Conservation (phyloP, 2,888 invertebrate genomes). For the Drosophila mercatorum region DNA sequence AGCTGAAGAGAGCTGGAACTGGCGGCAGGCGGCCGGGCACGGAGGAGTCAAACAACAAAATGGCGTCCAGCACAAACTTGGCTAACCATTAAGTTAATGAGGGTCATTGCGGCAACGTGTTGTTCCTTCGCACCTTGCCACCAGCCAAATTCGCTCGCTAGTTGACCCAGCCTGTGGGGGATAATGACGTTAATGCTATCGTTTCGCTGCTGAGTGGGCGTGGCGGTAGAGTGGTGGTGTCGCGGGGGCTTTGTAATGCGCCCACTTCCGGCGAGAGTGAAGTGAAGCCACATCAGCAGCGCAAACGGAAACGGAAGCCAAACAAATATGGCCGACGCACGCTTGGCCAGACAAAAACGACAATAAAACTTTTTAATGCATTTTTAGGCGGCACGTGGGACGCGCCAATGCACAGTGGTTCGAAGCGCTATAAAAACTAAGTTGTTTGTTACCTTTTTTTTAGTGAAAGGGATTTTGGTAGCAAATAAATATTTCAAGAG, state of each 20-base stretch:
- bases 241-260: conserved; percentile 56
- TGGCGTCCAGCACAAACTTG: conserved; percentile 44
- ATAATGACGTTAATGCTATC: conserved; percentile 58
- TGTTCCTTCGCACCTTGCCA: conserved; percentile 69
- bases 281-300: conserved; percentile 22
- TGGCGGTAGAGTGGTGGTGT: neutral
- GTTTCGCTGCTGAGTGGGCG: conserved; percentile 1
- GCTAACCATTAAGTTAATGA: conserved; percentile 76
- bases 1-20: neutral
- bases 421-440: conserved; percentile 4
- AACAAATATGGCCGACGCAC: conserved; percentile 72
- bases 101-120: conserved; percentile 73
- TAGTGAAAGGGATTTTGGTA: neutral
- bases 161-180: conserved; percentile 40
- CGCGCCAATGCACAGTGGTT: conserved; percentile 44
- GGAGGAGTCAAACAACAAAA: conserved; percentile 32
- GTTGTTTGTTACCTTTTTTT: neutral
- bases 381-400: conserved; percentile 53
- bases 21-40: neutral
- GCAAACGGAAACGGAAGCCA: conserved; percentile 71
- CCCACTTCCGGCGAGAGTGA: conserved; percentile 57
- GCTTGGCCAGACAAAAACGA: conserved; percentile 46
- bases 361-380: conserved; percentile 73
- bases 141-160: conserved; percentile 26
- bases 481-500: too few species aligned